A percentile compares a stretch with the other conserved stretches of the same genome.
Conservation (phyloP, 2,113 vertebrate genomes). For the Boulengeromyrus knoepffleri region DNA sequence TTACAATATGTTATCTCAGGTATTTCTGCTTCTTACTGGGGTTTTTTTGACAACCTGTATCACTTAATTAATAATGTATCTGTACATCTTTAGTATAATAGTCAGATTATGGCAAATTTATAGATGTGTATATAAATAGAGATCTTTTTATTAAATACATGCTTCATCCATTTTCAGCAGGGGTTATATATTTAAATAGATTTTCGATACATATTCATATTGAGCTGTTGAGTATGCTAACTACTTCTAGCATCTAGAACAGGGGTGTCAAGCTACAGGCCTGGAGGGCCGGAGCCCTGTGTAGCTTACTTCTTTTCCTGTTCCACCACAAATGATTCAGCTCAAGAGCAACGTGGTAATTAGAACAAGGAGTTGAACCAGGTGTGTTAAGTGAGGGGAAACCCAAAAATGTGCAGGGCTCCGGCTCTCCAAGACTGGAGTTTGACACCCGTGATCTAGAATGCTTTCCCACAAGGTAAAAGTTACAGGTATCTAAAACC, state of each 20-base stretch:
- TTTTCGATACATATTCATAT: not conserved
- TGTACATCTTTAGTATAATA: not conserved
- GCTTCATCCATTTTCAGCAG: not conserved
- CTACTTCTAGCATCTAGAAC: not conserved
- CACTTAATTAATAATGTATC: not conserved
- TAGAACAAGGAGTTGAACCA: too few species aligned
- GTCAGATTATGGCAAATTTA: not conserved
- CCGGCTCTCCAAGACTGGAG: too few species aligned
- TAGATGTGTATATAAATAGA: not conserved
- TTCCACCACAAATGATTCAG: too few species aligned
- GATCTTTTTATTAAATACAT: not conserved
- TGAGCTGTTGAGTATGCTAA: not conserved
- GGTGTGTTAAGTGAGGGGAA: too few species aligned
- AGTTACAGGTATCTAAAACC: not conserved
- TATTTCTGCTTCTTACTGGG: not conserved
- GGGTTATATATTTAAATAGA: not conserved
- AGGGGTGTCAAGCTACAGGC: too few species aligned
- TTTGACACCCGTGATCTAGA: not conserved
- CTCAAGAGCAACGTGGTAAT: too few species aligned
- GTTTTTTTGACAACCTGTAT: not conserved
- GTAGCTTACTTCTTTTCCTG: too few species aligned
- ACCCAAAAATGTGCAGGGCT: too few species aligned
- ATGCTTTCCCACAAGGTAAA: not conserved
- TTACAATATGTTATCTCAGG: not conserved
- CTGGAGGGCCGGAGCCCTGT: too few species aligned